Percentiles rank a stretch among this genome's conserved stretches.
phyloP scores from a whole-genome alignment of 2,888 invertebrate species.

The Junonia oenone region DNA sequence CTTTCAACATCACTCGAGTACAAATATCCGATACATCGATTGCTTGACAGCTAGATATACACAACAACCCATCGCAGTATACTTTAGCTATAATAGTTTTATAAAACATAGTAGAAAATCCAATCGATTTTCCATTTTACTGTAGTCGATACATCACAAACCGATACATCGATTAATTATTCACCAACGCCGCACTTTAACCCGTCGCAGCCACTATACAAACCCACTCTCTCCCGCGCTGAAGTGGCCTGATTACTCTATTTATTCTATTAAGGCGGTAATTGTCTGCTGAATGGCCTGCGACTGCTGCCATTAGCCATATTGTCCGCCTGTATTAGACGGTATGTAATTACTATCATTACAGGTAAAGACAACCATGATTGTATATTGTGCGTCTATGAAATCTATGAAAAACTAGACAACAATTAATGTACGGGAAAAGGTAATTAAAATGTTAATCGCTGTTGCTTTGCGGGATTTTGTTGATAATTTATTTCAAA shows the following conservation, averaged over 20 bases:
- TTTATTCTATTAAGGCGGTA: constrained; percentile 75
- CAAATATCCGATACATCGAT: neutral
- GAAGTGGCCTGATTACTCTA: constrained; percentile 76
- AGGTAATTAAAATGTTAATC: neutral
- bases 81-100: too few species aligned
- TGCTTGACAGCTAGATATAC: neutral
- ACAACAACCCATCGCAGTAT: too few species aligned
- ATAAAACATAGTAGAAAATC: too few species aligned
- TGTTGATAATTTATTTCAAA: too few species aligned
- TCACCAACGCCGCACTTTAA: constrained; percentile 26
- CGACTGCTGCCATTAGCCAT: constrained; percentile 59
- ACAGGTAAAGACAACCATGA: constrained; percentile 12
- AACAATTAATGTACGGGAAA: neutral
- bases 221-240: constrained; percentile 44
- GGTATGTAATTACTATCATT: constrained; percentile 33
- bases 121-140: too few species aligned
- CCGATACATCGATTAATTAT: too few species aligned
- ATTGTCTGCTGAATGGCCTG: constrained; percentile 69
- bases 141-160: too few species aligned
- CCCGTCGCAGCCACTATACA: constrained; percentile 29
- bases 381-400: neutral
- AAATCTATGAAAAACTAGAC: neutral
- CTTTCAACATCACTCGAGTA: too few species aligned
- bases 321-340: constrained; percentile 48
- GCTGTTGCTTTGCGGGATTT: too few species aligned